These are phyloP conservation scores for Ptychobarbus kaznakovi DNA, from an alignment of 2,797 vertebrate genomes.

Conservation along the genomic window DNA sequence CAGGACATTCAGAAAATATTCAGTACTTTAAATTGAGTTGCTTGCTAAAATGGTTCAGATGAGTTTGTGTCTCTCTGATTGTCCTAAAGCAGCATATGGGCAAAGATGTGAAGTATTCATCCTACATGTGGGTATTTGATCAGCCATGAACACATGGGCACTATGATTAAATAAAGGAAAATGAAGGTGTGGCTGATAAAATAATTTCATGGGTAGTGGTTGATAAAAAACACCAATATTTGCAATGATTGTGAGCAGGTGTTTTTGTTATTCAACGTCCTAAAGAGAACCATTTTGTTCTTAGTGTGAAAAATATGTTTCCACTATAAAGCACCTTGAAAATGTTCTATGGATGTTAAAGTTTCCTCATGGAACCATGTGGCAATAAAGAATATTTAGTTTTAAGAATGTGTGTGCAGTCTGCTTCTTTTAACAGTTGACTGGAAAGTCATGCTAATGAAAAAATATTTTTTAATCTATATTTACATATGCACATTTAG, in stretches of 20 bases:
- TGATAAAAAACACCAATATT: background rate
- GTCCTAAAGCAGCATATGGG: background rate
- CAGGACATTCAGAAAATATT: background rate
- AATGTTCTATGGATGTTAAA: background rate
- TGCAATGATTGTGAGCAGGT: constrained; percentile 5
- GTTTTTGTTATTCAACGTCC: background rate
- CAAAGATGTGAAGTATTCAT: background rate
- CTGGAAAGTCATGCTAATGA: background rate
- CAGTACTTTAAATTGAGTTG: background rate
- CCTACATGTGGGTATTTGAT: background rate
- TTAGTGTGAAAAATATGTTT: background rate
- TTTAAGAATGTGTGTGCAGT: background rate
- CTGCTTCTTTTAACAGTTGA: background rate
- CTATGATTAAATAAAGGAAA: background rate
- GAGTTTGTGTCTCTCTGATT: background rate
- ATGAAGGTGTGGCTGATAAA: background rate
- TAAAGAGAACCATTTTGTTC: background rate
- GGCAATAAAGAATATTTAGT: background rate
- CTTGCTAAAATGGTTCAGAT: background rate
- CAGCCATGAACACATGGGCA: background rate
- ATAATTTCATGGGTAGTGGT: background rate
- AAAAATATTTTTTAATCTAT: background rate
- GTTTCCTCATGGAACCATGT: background rate
- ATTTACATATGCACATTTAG: background rate
- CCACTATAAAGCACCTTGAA: background rate